Conservation (phyloP, 1,140 invertebrate genomes). For the Formica exsecta region DNA sequence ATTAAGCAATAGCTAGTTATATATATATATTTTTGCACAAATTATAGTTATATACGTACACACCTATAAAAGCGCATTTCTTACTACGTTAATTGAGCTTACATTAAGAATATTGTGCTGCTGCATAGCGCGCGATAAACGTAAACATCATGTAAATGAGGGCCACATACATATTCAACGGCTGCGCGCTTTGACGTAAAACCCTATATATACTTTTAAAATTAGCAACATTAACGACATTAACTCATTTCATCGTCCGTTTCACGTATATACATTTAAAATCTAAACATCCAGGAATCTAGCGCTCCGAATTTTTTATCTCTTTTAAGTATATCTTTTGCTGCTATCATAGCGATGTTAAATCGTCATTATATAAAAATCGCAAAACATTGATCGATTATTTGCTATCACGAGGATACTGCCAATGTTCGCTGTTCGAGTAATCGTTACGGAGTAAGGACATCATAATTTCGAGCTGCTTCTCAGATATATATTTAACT, state of each 20-base stretch:
- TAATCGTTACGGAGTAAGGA: constrained; percentile 17
- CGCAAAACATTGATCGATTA: constrained; percentile 1
- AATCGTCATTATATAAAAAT: neutral
- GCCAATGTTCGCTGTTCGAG: neutral
- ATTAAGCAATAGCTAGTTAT: neutral
- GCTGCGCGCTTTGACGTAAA: constrained; percentile 24
- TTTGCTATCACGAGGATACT: constrained; percentile 30
- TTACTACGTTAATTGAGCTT: constrained; percentile 31
- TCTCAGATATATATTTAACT: neutral
- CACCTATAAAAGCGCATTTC: constrained; percentile 3
- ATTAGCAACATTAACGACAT: constrained; percentile 25
- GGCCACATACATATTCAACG: constrained; percentile 41
- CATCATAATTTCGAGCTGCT: constrained; percentile 44
- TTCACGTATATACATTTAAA: neutral
- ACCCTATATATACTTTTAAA: neutral
- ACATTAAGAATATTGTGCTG: constrained; percentile 49
- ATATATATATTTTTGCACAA: neutral
- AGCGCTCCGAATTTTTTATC: neutral
- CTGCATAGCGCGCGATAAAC: constrained; percentile 31
- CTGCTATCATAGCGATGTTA: neutral
- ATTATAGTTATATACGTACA: neutral
- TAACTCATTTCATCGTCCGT: constrained; percentile 1
- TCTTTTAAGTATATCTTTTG: neutral
- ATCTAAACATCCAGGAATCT: neutral
- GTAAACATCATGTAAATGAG: constrained; percentile 61